Evolutionary conservation across 2,113 vertebrate species (phyloP).

Genomic region (Equus przewalskii): DNA sequence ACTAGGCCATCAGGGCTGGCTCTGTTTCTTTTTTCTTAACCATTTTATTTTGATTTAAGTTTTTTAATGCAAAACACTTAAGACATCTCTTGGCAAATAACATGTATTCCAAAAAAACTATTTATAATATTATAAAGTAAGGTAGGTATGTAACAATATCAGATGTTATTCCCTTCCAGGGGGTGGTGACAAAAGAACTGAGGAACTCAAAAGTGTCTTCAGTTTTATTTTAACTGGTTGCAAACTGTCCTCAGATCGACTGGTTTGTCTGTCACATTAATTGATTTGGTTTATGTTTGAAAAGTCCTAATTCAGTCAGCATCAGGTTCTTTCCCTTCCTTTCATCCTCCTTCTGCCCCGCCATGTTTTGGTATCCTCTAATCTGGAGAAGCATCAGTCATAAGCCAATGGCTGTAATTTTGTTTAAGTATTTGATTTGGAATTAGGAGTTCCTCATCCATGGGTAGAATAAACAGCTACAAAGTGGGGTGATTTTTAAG

Average conservation of each 20-base stretch:
- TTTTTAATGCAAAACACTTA: not conserved
- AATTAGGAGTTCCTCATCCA: not conserved
- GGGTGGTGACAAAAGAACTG: not conserved
- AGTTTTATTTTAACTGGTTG: not conserved
- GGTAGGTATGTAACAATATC: not conserved
- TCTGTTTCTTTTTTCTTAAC: not conserved
- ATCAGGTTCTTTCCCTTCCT: not conserved
- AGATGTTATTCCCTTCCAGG: not conserved
- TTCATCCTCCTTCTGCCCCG: not conserved
- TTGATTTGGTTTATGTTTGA: not conserved
- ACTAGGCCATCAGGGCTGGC: no score
- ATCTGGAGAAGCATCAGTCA: not conserved
- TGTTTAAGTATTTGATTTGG: slow-evolving; percentile 55
- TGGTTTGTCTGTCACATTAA: not conserved
- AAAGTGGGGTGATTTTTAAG: not conserved
- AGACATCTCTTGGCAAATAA: not conserved
- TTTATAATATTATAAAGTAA: not conserved
- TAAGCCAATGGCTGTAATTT: not conserved
- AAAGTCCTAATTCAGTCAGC: not conserved
- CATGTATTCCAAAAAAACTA: not conserved
- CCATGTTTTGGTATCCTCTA: not conserved
- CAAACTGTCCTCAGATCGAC: not conserved
- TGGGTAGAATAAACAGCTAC: not conserved
- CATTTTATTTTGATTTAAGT: not conserved
- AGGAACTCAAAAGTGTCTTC: not conserved